A percentile compares a stretch with the other conserved stretches of the same genome.
Conservation (phyloP, 2,888 invertebrate species). For the Mylabris sibirica region DNA sequence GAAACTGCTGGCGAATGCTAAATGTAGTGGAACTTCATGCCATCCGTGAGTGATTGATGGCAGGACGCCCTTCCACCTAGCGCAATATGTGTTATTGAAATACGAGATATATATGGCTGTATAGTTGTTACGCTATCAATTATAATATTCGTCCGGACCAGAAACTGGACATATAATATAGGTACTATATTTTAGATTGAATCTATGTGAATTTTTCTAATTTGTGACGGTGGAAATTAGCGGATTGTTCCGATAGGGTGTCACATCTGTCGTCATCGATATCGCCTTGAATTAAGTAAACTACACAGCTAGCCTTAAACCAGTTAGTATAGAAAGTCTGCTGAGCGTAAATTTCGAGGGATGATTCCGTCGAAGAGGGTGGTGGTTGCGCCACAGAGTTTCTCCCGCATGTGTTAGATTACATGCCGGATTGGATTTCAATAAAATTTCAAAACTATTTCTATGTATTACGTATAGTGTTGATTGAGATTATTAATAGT, state of each 20-base stretch:
- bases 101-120: conserved; percentile 57
- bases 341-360: conserved; percentile 54
- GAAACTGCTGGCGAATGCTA: conserved; percentile 58
- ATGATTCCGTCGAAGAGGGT: conserved; percentile 39
- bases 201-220: no score
- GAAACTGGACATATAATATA: conserved; percentile 20
- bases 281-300: conserved; percentile 58
- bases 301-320: conserved; percentile 59
- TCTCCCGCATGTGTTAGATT: conserved; percentile 56
- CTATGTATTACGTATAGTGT: neutral
- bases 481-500: neutral
- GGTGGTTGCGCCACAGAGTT: conserved; percentile 57
- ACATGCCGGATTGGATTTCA: conserved; percentile 56
- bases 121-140: conserved; percentile 50
- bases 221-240: no score
- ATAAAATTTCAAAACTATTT: conserved; percentile 41
- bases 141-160: conserved; percentile 47
- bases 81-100: conserved; percentile 61
- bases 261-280: conserved; percentile 62
- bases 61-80: conserved; percentile 60
- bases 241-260: conserved; percentile 13
- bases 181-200: conserved; percentile 12
- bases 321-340: conserved; percentile 60
- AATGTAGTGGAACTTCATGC: conserved; percentile 62
- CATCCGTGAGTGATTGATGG: conserved; percentile 63